Evolutionary conservation across 2,113 vertebrate species (phyloP).

Genomic region (Chloropsis cyanopogon): DNA sequence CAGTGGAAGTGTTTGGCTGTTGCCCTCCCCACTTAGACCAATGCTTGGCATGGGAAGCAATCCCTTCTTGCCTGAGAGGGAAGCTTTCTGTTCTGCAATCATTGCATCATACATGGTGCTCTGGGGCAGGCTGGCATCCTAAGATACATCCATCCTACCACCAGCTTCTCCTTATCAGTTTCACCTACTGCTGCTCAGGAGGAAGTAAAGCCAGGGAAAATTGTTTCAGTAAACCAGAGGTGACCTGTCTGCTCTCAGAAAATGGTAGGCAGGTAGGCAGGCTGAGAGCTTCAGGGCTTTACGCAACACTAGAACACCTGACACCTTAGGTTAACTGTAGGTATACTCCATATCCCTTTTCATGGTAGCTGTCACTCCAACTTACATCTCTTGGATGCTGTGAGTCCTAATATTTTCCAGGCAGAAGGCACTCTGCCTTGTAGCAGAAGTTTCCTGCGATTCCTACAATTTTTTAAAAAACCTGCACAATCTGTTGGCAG

Average conservation of each 20-base stretch:
- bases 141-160: background rate
- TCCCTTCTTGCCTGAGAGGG: background rate
- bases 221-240: background rate
- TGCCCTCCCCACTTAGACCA: background rate
- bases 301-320: background rate
- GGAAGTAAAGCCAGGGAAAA: background rate
- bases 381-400: background rate
- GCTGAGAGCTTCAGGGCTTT: background rate
- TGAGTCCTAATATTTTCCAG: background rate
- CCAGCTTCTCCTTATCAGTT: background rate
- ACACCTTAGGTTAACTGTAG: background rate
- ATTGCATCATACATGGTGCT: background rate
- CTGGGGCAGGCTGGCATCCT: background rate
- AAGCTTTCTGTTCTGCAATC: background rate
- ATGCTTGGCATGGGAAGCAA: background rate
- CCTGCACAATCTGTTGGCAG: background rate
- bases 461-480: background rate
- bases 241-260: background rate
- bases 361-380: background rate
- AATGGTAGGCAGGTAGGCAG: background rate
- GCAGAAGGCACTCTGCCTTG: background rate
- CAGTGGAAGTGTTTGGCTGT: background rate
- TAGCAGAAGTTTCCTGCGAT: background rate
- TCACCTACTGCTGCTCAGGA: background rate
- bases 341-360: background rate